Conservation (phyloP, 1,140 invertebrate species). For the Drosophila hydei region DNA sequence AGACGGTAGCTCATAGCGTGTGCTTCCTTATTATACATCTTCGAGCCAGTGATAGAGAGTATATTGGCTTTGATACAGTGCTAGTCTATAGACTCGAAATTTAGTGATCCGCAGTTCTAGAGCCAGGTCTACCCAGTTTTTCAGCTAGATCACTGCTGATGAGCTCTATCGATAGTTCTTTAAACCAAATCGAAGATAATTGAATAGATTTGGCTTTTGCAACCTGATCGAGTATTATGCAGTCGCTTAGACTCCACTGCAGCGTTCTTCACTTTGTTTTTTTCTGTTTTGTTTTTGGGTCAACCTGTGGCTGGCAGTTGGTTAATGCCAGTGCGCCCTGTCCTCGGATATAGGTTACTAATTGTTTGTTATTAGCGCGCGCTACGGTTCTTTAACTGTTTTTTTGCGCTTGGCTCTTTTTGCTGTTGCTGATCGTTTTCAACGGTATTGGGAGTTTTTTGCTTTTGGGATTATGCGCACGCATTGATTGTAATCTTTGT, state of each 20-base stretch:
- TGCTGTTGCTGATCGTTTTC: not conserved
- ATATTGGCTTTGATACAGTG: too few relatives aligned
- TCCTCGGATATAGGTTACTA: constrained; percentile 65
- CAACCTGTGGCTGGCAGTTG: constrained; percentile 16
- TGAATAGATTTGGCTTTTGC: too few relatives aligned
- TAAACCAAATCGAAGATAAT: too few relatives aligned
- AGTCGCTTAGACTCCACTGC: not conserved
- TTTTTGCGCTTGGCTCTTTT: constrained; percentile 24
- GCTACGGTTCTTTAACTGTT: constrained; percentile 67
- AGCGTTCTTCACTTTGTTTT: not conserved
- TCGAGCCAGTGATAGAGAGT: too few relatives aligned
- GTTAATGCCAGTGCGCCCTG: constrained; percentile 23
- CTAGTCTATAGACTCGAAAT: too few relatives aligned
- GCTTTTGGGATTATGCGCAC: constrained; percentile 41
- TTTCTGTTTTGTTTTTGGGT: constrained; percentile 54
- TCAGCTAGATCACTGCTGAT: too few relatives aligned
- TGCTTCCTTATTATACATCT: too few relatives aligned
- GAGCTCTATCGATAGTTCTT: too few relatives aligned
- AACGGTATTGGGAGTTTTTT: constrained; percentile 18
- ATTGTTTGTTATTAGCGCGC: constrained; percentile 74
- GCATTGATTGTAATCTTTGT: constrained; percentile 48
- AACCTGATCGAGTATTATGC: not conserved
- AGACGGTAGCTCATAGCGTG: not conserved
- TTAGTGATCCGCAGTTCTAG: too few relatives aligned
- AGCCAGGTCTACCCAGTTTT: too few relatives aligned